phyloP scores from a whole-genome alignment of 30 jellyfish, hydroid and myxozoan species.

The Hydractinia echinata region DNA sequence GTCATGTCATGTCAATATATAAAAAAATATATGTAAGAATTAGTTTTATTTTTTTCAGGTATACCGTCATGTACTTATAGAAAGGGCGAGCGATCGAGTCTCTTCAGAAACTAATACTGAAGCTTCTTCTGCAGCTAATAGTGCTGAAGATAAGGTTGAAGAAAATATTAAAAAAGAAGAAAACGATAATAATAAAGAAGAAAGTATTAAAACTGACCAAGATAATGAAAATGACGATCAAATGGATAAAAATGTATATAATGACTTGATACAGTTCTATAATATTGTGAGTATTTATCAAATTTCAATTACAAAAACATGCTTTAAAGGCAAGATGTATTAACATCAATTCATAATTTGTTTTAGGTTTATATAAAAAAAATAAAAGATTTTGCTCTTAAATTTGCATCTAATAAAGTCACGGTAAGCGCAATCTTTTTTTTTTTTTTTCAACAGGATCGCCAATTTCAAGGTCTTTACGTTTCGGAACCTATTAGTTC shows the following conservation, averaged over 20 bases:
- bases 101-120: background rate
- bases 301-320: background rate
- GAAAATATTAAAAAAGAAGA: background rate
- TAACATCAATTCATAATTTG: background rate
- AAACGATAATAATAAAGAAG: slow-evolving; percentile 24
- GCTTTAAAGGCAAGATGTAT: background rate
- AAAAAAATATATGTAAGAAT: too few relatives aligned
- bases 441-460: background rate
- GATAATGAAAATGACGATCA: background rate
- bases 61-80: background rate
- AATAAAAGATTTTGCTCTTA: slow-evolving; percentile 81
- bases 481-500: too few relatives aligned
- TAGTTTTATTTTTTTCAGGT: too few relatives aligned
- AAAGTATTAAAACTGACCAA: slow-evolving; percentile 8
- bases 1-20: too few relatives aligned
- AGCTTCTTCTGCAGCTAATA: background rate
- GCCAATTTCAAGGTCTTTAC: background rate
- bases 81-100: background rate
- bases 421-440: slow-evolving; percentile 44
- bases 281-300: slow-evolving; percentile 45
- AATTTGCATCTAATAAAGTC: slow-evolving; percentile 60
- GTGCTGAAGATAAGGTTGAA: background rate
- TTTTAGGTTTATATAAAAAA: slow-evolving; percentile 63
- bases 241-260: slow-evolving; percentile 36
- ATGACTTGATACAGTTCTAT: slow-evolving; percentile 88